Base-by-base conservation (phyloP, 2,797 vertebrate genomes). In the Scomberomorus guttatus region DNA sequence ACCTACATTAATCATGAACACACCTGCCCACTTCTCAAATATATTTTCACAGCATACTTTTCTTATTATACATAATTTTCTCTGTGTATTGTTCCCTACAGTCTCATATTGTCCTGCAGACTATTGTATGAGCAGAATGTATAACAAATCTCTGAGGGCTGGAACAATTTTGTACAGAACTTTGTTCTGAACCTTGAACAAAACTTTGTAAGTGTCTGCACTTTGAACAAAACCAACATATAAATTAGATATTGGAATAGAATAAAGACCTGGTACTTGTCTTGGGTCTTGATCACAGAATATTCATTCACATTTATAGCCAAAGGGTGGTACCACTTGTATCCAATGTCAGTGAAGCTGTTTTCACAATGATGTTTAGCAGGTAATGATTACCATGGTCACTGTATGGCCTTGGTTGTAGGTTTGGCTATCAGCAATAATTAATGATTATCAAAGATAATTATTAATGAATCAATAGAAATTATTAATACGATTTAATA, bases 41-140 rank as follows among this genome's bases (percentile, higher is more conserved):
- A 8, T 66, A 63, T 48, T 44, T 56, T 5, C 27, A 55, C 34
- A 5, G 44, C 48, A 17, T 48, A 22, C 34, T 65, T 51, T 62
- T 15, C 54, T 73, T 57, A 68, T 34, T 67, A 6, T 7, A 42
- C 37, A 56, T 52, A 2, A 34, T 62, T 54, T 39, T 24, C 58
- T 52, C 29, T 58, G 7, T 37, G 6, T 20, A 32, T 61, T 63
- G 22, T 48, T 74, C 52, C 51, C 39, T 9, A 9, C 52, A 75
- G 32, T 52, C 11, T 39, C 7, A 11, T 51, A 44, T 15, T 52
- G 18, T 60, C n/a, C 39, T 52, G 24, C 24, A 56, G 17, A 42
- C 39, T 12, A 22, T 18, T n/a, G 11, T 32, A 29, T 39, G 20
- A 50, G 3, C 29, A 37, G 14, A 54, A 24, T 60, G 2, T 50